Conservation (phyloP, 2,888 invertebrate species). For the Anticlea derivata region DNA sequence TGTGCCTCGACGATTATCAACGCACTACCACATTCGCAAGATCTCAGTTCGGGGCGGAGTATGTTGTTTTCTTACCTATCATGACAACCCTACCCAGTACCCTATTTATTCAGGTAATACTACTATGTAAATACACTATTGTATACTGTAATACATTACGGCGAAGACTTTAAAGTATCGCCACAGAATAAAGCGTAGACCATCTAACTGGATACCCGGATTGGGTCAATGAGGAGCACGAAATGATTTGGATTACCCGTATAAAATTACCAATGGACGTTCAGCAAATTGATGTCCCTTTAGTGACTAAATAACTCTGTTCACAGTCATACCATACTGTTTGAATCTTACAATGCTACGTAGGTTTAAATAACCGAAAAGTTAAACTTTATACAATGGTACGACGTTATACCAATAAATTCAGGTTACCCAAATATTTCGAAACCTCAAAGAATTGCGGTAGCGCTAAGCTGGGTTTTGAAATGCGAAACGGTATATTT, state of each 20-base stretch:
- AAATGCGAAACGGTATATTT: too few relatives aligned
- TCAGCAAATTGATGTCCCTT: constrained; percentile 9
- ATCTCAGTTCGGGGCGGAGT: too few relatives aligned
- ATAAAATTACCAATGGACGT: constrained; percentile 2
- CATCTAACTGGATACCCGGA: constrained; percentile 20
- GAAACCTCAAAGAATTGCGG: too few relatives aligned
- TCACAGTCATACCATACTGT: background rate
- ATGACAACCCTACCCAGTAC: constrained; percentile 4
- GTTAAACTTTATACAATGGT: too few relatives aligned
- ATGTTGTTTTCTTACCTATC: too few relatives aligned
- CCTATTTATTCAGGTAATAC: background rate
- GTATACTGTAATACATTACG: constrained; percentile 12
- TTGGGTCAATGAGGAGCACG: constrained; percentile 27
- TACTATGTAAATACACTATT: background rate
- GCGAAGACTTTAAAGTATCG: constrained; percentile 19
- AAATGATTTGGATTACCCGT: constrained; percentile 24
- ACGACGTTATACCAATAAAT: too few relatives aligned
- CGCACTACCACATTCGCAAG: too few relatives aligned
- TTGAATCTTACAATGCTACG: background rate
- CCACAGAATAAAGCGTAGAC: background rate
- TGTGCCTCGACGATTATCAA: too few relatives aligned
- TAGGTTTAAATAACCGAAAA: too few relatives aligned
- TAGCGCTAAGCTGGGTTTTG: too few relatives aligned
- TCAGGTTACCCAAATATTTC: too few relatives aligned
- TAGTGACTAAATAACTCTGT: background rate